Percentiles rank a stretch among this genome's conserved stretches.
These are phyloP conservation scores for Pteropus rufus DNA, from an alignment of 2,797 vertebrate species.

Conservation along the genomic window DNA sequence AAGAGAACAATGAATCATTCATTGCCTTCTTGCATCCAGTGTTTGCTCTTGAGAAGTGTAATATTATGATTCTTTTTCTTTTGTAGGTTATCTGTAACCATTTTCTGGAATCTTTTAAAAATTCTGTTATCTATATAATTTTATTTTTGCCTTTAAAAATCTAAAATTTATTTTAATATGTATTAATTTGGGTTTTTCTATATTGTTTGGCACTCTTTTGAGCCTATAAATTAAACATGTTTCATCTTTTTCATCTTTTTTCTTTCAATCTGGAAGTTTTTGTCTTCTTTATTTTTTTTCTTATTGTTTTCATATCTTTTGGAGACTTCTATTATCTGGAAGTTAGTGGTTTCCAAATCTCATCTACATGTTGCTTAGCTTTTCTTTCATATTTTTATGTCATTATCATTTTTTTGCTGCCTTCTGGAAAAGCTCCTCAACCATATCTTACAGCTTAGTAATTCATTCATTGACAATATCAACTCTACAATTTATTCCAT, in stretches of 20 bases:
- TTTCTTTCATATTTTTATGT: neutral
- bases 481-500: neutral
- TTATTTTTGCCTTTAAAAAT: neutral
- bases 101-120: neutral
- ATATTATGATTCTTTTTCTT: neutral
- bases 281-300: neutral
- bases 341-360: neutral
- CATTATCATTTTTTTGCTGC: neutral
- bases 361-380: neutral
- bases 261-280: neutral
- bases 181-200: neutral
- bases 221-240: neutral
- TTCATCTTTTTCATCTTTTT: neutral
- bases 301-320: neutral
- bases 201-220: neutral
- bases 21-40: neutral
- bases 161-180: neutral
- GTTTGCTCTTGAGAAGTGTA: neutral
- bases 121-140: neutral
- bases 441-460: neutral
- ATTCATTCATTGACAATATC: neutral
- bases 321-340: neutral
- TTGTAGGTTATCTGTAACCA: neutral
- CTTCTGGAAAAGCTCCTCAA: neutral
- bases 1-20: neutral